These are phyloP conservation scores for Zalophus californianus DNA, from an alignment of 2,797 vertebrate genomes.

Conservation along the genomic window DNA sequence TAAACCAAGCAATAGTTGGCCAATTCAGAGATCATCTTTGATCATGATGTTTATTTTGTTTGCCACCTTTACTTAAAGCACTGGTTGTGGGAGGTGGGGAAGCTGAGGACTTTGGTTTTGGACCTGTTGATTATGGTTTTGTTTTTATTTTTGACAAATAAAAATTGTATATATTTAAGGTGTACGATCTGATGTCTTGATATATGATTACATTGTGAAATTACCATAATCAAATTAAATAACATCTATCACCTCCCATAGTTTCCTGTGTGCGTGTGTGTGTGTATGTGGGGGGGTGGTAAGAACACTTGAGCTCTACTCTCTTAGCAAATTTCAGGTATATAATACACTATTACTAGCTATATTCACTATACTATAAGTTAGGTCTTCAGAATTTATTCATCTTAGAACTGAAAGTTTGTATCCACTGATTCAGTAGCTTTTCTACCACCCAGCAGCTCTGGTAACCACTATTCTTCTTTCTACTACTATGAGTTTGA, in stretches of 20 bases:
- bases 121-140: neutral
- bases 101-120: neutral
- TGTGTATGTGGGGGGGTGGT: neutral
- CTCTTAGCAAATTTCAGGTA: neutral
- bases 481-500: neutral
- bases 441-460: neutral
- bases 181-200: neutral
- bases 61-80: neutral
- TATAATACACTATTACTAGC: neutral
- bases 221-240: neutral
- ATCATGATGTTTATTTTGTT: neutral
- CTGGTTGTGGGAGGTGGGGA: neutral
- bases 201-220: neutral
- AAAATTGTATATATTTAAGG: neutral
- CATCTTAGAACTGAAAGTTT: neutral
- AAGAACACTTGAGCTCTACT: neutral
- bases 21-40: neutral
- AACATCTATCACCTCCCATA: neutral
- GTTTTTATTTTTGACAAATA: neutral
- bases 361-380: neutral
- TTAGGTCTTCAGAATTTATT: neutral
- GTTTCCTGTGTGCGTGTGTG: neutral
- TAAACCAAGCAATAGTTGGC: neutral
- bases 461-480: neutral
- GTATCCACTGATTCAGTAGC: neutral